Evolutionary conservation across 2,888 invertebrate genomes (phyloP).

Genomic region (Ceriagrion tenellum): DNA sequence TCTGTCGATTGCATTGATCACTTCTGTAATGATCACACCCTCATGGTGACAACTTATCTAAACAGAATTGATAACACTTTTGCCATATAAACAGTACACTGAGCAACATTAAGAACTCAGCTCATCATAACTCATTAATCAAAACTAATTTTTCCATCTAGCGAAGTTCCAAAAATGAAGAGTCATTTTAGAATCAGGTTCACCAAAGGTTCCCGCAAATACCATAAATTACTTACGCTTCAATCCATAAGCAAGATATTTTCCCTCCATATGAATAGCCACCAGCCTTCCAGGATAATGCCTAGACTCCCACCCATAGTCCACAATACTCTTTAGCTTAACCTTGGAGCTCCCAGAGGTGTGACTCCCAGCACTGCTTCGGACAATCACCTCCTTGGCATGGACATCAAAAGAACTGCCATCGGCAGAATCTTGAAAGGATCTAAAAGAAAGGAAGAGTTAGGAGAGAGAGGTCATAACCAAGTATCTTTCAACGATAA

Average conservation of each 20-base stretch:
- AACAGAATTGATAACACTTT: no score
- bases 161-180: no score
- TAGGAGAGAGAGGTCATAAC: background rate
- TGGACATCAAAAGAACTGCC: conserved; percentile 55
- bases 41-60: no score
- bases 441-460: background rate
- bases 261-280: conserved; percentile 91
- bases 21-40: no score
- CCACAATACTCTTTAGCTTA: conserved; percentile 92
- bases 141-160: no score
- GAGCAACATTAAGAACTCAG: no score
- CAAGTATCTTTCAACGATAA: background rate
- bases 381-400: conserved; percentile 56
- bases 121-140: no score
- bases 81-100: no score
- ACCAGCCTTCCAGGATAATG: conserved; percentile 93
- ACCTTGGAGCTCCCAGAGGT: conserved; percentile 89
- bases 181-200: no score
- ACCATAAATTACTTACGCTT: conserved; percentile 85
- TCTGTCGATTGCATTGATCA: no score
- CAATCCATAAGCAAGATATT: conserved; percentile 93
- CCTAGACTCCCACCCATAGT: conserved; percentile 95
- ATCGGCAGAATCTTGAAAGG: conserved; percentile 36
- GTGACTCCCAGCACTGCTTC: conserved; percentile 57
- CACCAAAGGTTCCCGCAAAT: no score